Percentiles rank a stretch among this genome's conserved stretches.
Conservation (phyloP, 37 sponge, comb jelly and placozoan species). For the Beroe forskalii region DNA sequence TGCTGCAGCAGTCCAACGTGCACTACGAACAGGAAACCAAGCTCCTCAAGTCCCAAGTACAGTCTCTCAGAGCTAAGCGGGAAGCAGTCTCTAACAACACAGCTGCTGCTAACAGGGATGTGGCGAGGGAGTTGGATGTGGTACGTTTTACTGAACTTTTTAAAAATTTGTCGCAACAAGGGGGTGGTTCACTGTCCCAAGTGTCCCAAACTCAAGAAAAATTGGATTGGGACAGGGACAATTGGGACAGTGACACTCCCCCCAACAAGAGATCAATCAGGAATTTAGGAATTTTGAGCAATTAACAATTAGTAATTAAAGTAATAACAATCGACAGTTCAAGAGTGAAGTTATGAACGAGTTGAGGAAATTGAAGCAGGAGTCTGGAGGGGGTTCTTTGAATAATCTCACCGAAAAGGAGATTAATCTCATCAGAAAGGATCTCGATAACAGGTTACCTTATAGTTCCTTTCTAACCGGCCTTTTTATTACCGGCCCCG, state of each 20-base stretch:
- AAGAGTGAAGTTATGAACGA: slow-evolving; percentile 23
- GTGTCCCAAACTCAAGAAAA: no score
- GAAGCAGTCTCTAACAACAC: neutral
- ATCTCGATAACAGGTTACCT: slow-evolving; percentile 8
- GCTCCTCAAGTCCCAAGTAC: slow-evolving; percentile 11
- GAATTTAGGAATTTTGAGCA: no score
- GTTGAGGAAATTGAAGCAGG: neutral
- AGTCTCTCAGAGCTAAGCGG: neutral
- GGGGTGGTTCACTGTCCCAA: no score
- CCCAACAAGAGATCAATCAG: no score
- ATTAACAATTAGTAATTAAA: no score
- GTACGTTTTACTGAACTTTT: slow-evolving; percentile 1
- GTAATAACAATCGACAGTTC: slow-evolving; percentile 19
- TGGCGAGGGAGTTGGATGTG: neutral
- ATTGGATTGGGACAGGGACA: no score
- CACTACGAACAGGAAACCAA: slow-evolving; percentile 55
- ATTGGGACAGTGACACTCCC: no score
- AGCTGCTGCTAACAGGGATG: neutral
- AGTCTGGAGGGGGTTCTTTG: neutral
- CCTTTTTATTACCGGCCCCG: no score
- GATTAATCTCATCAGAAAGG: neutral
- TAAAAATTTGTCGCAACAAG: no score
- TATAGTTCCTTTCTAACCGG: no score
- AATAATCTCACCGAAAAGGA: neutral
- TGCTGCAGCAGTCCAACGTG: slow-evolving; percentile 42